Conservation (phyloP, 1,140 invertebrate species). For the Linepithema humile region DNA sequence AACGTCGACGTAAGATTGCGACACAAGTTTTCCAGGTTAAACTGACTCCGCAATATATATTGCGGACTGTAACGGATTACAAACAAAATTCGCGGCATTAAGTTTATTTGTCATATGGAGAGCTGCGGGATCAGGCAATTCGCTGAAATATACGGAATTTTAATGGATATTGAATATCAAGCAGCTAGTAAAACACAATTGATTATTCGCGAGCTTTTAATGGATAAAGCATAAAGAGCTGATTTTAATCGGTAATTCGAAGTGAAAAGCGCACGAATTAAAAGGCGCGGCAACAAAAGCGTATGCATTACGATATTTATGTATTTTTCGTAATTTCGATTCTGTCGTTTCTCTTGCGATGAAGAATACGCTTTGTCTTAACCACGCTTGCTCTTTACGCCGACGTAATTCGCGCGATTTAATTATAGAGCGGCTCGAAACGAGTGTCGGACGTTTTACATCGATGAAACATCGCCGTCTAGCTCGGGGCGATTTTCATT, state of each 20-base stretch:
- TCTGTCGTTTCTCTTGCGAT: not conserved
- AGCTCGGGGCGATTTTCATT: conserved; percentile 49
- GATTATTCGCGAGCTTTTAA: conserved; percentile 4
- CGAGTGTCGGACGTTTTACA: conserved; percentile 44
- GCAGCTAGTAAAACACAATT: not conserved
- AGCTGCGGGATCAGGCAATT: conserved; percentile 19
- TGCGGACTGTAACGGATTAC: conserved; percentile 7
- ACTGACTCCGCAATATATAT: conserved; percentile 2
- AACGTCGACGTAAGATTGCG: conserved; percentile 2
- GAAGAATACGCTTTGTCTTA: conserved; percentile 41
- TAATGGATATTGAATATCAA: not conserved
- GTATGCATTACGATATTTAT: not conserved
- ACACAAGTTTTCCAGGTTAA: conserved; percentile 25
- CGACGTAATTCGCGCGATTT: conserved; percentile 42
- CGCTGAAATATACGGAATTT: not conserved
- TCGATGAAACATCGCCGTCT: conserved; percentile 41
- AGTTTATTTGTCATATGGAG: conserved; percentile 21
- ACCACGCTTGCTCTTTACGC: not conserved
- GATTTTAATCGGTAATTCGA: conserved; percentile 31
- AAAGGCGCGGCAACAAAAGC: not conserved
- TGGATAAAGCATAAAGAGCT: conserved; percentile 12
- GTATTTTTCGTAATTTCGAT: conserved; percentile 10
- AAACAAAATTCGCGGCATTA: conserved; percentile 4
- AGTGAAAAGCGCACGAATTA: too few relatives aligned
- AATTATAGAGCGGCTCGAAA: conserved; percentile 51